A percentile compares a stretch with the other conserved stretches of the same genome.
These are phyloP conservation scores for Vicugna pacos DNA, from an alignment of 2,113 vertebrate species.

Conservation along the genomic window DNA sequence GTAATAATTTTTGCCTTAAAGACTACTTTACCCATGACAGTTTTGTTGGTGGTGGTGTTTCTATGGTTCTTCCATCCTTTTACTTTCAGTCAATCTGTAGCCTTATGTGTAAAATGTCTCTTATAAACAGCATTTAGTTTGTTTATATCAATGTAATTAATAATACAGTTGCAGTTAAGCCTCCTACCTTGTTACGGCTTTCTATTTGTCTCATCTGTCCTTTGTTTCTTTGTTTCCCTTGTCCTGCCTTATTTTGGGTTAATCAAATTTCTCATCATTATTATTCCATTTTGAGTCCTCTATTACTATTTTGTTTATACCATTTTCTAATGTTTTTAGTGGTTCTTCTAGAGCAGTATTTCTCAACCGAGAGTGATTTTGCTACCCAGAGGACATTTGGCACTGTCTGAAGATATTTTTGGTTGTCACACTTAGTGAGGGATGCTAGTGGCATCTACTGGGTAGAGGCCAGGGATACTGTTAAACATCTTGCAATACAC, in stretches of 20 bases:
- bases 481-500: neutral
- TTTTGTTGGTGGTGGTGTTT: neutral
- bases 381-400: neutral
- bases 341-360: neutral
- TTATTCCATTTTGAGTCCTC: neutral
- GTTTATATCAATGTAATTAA: slow-evolving; percentile 21
- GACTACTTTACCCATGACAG: neutral
- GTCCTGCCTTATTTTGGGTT: neutral
- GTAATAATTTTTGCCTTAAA: slow-evolving; percentile 23
- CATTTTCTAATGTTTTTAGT: neutral
- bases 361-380: neutral
- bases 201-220: neutral
- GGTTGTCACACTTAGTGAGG: neutral
- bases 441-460: neutral
- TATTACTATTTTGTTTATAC: slow-evolving; percentile 7
- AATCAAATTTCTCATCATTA: neutral
- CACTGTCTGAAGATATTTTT: neutral
- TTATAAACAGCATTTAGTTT: slow-evolving; percentile 5
- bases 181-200: neutral
- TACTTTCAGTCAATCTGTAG: neutral
- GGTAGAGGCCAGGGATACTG: neutral
- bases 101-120: neutral
- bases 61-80: neutral
- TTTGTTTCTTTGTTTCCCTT: slow-evolving; percentile 17
- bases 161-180: neutral